phyloP scores from a whole-genome alignment of 2,888 invertebrate genomes.

The Temnothorax rugatulus region DNA sequence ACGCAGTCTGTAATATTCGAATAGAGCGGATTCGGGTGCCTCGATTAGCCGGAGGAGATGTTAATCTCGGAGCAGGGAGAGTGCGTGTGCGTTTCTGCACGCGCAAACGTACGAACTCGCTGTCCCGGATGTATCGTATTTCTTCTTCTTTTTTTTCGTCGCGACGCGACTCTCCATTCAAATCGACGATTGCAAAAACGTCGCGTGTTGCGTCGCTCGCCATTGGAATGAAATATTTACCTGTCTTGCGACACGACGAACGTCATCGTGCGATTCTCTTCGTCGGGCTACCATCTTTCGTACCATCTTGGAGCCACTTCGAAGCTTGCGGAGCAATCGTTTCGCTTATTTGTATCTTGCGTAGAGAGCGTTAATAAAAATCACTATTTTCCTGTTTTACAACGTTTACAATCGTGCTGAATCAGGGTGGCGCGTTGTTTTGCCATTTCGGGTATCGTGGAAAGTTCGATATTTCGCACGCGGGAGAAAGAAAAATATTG shows the following conservation, averaged over 20 bases:
- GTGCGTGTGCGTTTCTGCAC: background rate
- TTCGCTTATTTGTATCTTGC: background rate
- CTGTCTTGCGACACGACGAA: conserved; percentile 18
- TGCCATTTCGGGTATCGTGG: background rate
- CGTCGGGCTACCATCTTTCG: background rate
- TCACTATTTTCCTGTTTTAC: background rate
- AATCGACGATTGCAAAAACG: conserved; percentile 33
- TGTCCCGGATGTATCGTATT: conserved; percentile 15
- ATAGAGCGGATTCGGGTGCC: background rate
- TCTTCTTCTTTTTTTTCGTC: background rate
- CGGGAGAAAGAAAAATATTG: background rate
- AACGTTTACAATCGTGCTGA: background rate
- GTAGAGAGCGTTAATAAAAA: background rate
- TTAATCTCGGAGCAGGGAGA: background rate
- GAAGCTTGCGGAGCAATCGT: background rate
- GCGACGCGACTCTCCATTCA: background rate
- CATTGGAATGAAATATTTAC: conserved; percentile 41
- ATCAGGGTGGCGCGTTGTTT: background rate
- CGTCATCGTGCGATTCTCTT: background rate
- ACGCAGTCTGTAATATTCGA: background rate
- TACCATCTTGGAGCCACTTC: background rate
- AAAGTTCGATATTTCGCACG: conserved; percentile 1
- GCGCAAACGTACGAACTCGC: background rate
- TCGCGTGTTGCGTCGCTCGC: conserved; percentile 1
- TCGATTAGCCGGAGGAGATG: background rate